These are phyloP conservation scores for Rhizomys pruinosus DNA, from an alignment of 2,113 vertebrate species.

Conservation along the genomic window DNA sequence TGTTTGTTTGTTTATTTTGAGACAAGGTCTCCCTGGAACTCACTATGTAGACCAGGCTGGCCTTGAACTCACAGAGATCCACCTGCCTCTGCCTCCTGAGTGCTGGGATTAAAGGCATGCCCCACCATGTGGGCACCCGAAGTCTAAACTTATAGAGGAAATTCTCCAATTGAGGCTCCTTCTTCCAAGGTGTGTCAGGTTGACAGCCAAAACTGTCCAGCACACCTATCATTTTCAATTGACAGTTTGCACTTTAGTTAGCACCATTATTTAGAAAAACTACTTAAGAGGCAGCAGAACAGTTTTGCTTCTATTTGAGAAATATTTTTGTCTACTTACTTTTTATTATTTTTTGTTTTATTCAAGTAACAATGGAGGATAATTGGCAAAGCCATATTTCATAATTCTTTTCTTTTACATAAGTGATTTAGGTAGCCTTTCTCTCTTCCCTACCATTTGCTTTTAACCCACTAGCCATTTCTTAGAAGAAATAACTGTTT, in stretches of 20 bases:
- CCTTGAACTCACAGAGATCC: too few species aligned
- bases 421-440: slow-evolving; percentile 26
- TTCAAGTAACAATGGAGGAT: slow-evolving; percentile 43
- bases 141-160: too few species aligned
- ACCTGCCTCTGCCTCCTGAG: too few species aligned
- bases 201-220: too few species aligned
- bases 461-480: slow-evolving; percentile 34
- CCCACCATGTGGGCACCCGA: too few species aligned
- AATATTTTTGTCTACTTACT: slow-evolving; percentile 23
- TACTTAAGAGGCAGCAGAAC: slow-evolving; percentile 2
- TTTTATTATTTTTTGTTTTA: slow-evolving; percentile 24
- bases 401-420: slow-evolving; percentile 6
- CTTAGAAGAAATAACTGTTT: slow-evolving; percentile 47
- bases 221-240: slow-evolving; percentile 23
- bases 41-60: too few species aligned
- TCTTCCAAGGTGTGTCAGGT: too few species aligned
- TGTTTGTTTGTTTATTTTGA: too few species aligned
- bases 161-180: too few species aligned
- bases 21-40: too few species aligned
- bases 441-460: not conserved
- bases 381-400: slow-evolving; percentile 38
- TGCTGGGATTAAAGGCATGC: too few species aligned
- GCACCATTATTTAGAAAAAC: slow-evolving; percentile 30
- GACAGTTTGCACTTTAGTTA: slow-evolving; percentile 25
- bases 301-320: slow-evolving; percentile 20